Evolutionary conservation across 2,888 invertebrate genomes (phyloP).

Genomic region (Petrolisthes manimaculis): DNA sequence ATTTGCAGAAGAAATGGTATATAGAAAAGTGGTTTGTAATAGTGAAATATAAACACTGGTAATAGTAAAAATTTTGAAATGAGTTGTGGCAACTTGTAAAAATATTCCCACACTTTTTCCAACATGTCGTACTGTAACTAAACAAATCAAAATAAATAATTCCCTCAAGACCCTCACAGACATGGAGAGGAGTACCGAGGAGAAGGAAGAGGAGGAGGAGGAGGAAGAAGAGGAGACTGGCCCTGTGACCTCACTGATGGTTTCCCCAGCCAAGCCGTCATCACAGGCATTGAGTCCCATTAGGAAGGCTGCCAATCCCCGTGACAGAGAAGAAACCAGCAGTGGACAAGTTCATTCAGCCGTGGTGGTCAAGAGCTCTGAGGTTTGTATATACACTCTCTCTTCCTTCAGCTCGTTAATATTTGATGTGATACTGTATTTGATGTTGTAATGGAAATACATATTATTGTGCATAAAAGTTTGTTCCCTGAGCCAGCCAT

Average conservation of each 20-base stretch:
- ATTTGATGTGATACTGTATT: neutral
- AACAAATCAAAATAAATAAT: too few species aligned
- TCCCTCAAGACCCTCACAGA: too few species aligned
- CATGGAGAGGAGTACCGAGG: too few species aligned
- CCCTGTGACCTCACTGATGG: constrained; percentile 30
- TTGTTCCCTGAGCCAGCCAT: neutral
- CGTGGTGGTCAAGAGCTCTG: constrained; percentile 52
- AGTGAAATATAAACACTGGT: too few species aligned
- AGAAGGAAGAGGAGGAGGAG: too few species aligned
- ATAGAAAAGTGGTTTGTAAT: too few species aligned
- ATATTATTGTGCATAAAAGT: neutral
- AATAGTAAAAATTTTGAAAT: too few species aligned
- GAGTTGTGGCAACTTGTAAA: too few species aligned
- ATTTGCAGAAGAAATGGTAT: too few species aligned
- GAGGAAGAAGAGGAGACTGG: too few species aligned
- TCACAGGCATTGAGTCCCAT: constrained; percentile 49
- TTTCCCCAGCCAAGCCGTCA: constrained; percentile 32
- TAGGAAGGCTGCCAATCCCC: constrained; percentile 1
- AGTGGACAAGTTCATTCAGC: constrained; percentile 36
- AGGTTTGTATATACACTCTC: constrained; percentile 11
- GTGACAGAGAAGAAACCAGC: neutral
- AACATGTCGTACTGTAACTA: too few species aligned
- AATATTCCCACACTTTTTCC: too few species aligned
- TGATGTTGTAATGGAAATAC: neutral
- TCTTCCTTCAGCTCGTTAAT: neutral